These are phyloP conservation scores for Eupithecia tripunctaria DNA, from an alignment of 2,888 invertebrate species.

Conservation along the genomic window DNA sequence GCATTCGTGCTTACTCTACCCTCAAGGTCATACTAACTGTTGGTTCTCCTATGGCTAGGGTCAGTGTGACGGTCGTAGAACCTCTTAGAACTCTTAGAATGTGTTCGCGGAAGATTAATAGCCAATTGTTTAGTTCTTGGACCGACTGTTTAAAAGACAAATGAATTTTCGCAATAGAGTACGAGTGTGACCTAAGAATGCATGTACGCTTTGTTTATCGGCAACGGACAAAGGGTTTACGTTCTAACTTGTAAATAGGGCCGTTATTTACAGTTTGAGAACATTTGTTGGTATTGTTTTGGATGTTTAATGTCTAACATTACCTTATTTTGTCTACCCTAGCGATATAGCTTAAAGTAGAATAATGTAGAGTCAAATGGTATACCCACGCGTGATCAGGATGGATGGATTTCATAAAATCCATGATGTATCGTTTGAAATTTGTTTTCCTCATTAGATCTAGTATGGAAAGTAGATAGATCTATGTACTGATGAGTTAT, in stretches of 20 bases:
- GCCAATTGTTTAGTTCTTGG: slow-evolving; percentile 39
- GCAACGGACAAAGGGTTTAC: slow-evolving; percentile 25
- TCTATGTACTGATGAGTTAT: too few relatives aligned
- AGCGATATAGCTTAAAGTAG: not conserved
- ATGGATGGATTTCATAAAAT: too few relatives aligned
- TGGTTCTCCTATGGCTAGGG: slow-evolving; percentile 37
- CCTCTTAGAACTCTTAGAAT: slow-evolving; percentile 39
- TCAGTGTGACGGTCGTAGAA: slow-evolving; percentile 49
- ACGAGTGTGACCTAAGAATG: slow-evolving; percentile 36
- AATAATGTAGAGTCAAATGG: not conserved
- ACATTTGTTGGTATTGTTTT: not conserved
- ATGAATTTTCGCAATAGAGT: slow-evolving; percentile 37
- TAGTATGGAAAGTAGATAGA: too few relatives aligned
- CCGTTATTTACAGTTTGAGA: slow-evolving; percentile 22
- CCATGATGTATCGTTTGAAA: too few relatives aligned
- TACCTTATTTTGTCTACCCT: not conserved
- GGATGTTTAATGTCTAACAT: slow-evolving; percentile 3
- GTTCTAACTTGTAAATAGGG: slow-evolving; percentile 11
- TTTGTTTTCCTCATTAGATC: too few relatives aligned
- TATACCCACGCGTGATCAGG: not conserved
- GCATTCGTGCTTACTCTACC: slow-evolving; percentile 22
- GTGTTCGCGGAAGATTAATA: slow-evolving; percentile 50
- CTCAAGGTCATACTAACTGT: slow-evolving; percentile 26
- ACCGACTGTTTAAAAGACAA: slow-evolving; percentile 31
- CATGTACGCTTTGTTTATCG: slow-evolving; percentile 31